These are phyloP conservation scores for Drosophila bocki DNA, from an alignment of 1,140 invertebrate genomes.

Conservation along the genomic window DNA sequence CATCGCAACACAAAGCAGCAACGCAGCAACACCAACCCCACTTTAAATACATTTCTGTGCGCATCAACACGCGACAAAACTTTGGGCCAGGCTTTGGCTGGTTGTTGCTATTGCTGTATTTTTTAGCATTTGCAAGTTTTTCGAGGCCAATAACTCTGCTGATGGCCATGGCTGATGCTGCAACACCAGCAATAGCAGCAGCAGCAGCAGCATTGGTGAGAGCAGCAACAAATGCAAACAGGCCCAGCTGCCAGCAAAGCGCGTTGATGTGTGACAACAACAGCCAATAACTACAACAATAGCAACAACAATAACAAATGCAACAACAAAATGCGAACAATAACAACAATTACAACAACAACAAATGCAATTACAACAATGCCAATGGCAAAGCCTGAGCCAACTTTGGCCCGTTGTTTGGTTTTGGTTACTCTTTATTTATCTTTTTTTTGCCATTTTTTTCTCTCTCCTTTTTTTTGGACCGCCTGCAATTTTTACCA, in stretches of 20 bases:
- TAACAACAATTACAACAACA: slow-evolving; percentile 41
- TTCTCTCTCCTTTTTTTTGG: slow-evolving; percentile 13
- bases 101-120: slow-evolving; percentile 38
- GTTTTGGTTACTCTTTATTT: slow-evolving; percentile 37
- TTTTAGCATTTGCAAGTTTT: slow-evolving; percentile 78
- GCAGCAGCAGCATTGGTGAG: slow-evolving; percentile 8
- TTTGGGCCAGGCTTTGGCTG: slow-evolving; percentile 51
- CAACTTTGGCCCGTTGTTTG: slow-evolving; percentile 58
- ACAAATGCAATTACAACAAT: slow-evolving; percentile 41
- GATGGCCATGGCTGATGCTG: slow-evolving; percentile 76
- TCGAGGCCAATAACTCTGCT: slow-evolving; percentile 79
- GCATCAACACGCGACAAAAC: slow-evolving; percentile 74
- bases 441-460: slow-evolving; percentile 10
- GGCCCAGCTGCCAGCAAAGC: slow-evolving; percentile 57
- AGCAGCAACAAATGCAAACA: slow-evolving; percentile 25
- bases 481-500: slow-evolving; percentile 60
- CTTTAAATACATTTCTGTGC: slow-evolving; percentile 73
- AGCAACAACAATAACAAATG: slow-evolving; percentile 19
- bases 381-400: slow-evolving; percentile 72
- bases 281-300: slow-evolving; percentile 71
- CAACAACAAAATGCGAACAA: slow-evolving; percentile 27
- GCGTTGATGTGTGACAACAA: slow-evolving; percentile 79
- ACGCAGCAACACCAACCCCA: slow-evolving; percentile 24
- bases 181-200: slow-evolving; percentile 22
- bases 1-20: slow-evolving; percentile 4